These are phyloP conservation scores for Dolichomitus sp. DNA, from an alignment of 2,888 invertebrate genomes.

Conservation along the genomic window DNA sequence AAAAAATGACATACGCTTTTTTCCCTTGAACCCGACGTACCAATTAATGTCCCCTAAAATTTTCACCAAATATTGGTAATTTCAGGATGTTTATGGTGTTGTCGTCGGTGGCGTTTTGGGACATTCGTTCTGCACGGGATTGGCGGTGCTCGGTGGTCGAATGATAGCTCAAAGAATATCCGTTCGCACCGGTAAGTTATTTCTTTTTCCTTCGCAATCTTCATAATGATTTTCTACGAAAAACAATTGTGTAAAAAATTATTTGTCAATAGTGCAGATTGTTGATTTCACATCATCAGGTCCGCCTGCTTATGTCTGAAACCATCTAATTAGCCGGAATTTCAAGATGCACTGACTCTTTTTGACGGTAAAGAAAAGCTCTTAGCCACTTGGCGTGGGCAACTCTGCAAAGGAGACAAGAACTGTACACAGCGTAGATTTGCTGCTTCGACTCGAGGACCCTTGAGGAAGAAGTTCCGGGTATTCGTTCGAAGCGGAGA, in stretches of 20 bases:
- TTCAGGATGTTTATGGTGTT: constrained; percentile 95
- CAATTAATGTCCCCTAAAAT: background rate
- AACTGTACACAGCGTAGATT: constrained; percentile 38
- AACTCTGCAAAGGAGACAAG: constrained; percentile 38
- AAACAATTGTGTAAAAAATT: background rate
- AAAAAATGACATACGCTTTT: too few species aligned
- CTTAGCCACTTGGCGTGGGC: constrained; percentile 22
- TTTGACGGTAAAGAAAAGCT: constrained; percentile 6
- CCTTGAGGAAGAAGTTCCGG: constrained; percentile 72
- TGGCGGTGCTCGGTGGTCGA: constrained; percentile 98
- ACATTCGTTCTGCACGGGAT: constrained; percentile 98
- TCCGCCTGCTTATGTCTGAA: background rate
- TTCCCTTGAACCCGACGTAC: too few species aligned
- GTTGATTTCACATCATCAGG: background rate
- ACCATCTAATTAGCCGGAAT: constrained; percentile 14
- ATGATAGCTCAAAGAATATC: constrained; percentile 99
- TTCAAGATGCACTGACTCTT: constrained; percentile 3
- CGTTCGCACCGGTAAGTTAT: constrained; percentile 94
- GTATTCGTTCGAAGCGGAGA: constrained; percentile 79
- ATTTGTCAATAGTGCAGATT: background rate
- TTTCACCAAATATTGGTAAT: constrained; percentile 60
- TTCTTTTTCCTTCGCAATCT: constrained; percentile 20
- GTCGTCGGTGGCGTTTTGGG: constrained; percentile 97
- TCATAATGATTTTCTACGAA: background rate
- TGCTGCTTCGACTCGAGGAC: constrained; percentile 66